Base-by-base conservation (phyloP, 2,888 invertebrate genomes). In the Ectobius pallidus region DNA sequence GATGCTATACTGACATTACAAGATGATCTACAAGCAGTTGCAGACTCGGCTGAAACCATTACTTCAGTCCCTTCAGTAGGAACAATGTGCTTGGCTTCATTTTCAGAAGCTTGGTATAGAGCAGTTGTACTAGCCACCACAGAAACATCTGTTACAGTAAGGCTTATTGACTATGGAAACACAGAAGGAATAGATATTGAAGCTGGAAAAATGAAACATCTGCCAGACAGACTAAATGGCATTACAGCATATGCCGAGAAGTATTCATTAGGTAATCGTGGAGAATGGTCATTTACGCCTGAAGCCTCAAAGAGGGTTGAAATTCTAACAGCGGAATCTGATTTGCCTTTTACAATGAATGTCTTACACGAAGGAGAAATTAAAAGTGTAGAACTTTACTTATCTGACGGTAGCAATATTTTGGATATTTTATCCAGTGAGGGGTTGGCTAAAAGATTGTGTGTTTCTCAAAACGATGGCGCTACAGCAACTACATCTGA, bases 91-190 rank as follows among this genome's bases (percentile, higher is more conserved):
- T 86, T 90, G 63, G 96, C 96, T 0, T 90, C 91, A 79, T 97
- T 94, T 81, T 88, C 90, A 0, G 90, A 89, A 1, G 95, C 97
- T 80, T 99, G 98, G 97, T 98, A 98, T 82, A 88, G 98, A 73
- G 97, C 96, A 0, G 90, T 90, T 80, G 91, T 98, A 9, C 87
- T 96, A 49, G 95, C 94, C 80, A 88, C 91, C 0, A 91, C 91
- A 75, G 86, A 27, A 20, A 25, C 61, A 16, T 44, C 49, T 22
- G 27, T 90, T 11, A 92, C 92, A 0, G 89, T 93, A 0, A 87
- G 92, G 39, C 93, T 93, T 78, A 87, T 92, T 16, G 94, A 94
- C 80, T 93, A 89, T 78, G 93, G 93, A 11, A 93, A 92, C 79
- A 92, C 92, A 0, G 93, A 93, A 78, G 89, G 91, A 0, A 85